These are phyloP conservation scores for Aricia artaxerxes DNA, from an alignment of 2,888 invertebrate genomes.

Conservation along the genomic window DNA sequence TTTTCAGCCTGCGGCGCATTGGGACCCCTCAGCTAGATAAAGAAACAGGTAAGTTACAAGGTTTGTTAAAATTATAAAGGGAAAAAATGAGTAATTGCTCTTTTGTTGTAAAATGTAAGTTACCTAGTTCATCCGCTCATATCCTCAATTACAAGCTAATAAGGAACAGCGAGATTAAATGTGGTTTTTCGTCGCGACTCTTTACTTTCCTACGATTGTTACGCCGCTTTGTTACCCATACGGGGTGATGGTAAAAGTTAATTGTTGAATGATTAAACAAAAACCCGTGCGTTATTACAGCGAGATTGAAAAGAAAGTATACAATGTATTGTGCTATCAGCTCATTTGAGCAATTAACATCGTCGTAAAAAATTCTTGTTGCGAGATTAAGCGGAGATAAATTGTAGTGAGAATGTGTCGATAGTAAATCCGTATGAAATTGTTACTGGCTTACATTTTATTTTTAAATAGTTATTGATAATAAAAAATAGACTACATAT, in stretches of 20 bases:
- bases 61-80: no score
- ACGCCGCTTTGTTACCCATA: conserved; percentile 48
- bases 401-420: not conserved
- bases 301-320: conserved; percentile 17
- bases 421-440: no score
- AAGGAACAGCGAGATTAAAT: conserved; percentile 49
- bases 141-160: conserved; percentile 36
- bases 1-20: no score
- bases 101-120: no score
- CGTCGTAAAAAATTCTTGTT: not conserved
- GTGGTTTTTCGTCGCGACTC: conserved; percentile 54
- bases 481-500: no score
- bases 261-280: conserved; percentile 30
- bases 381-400: not conserved
- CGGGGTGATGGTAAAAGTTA: conserved; percentile 41
- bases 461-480: no score
- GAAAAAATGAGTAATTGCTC: no score
- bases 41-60: no score
- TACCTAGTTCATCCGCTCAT: no score
- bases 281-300: conserved; percentile 11
- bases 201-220: conserved; percentile 59
- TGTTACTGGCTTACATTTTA: no score
- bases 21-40: no score
- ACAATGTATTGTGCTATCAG: not conserved
- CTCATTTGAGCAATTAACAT: not conserved